Evolutionary conservation across 2,888 invertebrate genomes (phyloP).

Genomic region (Sericinus montela): DNA sequence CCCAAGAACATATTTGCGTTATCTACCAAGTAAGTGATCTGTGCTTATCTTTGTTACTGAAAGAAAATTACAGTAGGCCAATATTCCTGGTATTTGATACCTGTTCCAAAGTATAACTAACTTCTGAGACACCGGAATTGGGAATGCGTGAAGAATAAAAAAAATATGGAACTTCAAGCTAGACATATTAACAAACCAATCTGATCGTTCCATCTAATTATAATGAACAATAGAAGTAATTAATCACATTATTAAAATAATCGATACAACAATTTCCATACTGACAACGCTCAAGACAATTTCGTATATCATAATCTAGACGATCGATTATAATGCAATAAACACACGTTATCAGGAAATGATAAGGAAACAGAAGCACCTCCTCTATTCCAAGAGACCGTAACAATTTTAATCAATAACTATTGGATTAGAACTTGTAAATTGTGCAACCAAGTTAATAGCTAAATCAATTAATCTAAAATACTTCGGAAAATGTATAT

Average conservation of each 20-base stretch:
- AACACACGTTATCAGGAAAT: conserved; percentile 15
- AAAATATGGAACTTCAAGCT: too few species aligned
- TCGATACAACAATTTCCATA: conserved; percentile 6
- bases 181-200: not conserved
- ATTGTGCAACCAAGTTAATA: conserved; percentile 9
- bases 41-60: too few species aligned
- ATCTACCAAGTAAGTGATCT: too few species aligned
- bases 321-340: conserved; percentile 15
- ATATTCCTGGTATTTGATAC: too few species aligned
- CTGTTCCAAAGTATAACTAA: too few species aligned
- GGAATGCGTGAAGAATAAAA: conserved; percentile 22
- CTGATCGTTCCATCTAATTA: conserved; percentile 2
- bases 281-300: not conserved
- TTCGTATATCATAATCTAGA: conserved; percentile 15
- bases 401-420: not conserved
- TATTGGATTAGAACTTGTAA: not conserved
- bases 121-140: too few species aligned
- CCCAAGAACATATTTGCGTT: too few species aligned
- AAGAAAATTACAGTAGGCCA: too few species aligned
- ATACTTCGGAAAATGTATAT: not conserved
- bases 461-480: conserved; percentile 3
- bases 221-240: conserved; percentile 12
- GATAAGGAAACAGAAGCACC: conserved; percentile 19
- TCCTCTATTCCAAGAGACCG: conserved; percentile 8
- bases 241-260: conserved; percentile 8